A percentile compares a stretch with the other conserved stretches of the same genome.
Conservation (phyloP, 2,888 invertebrate genomes). For the Mayetiola destructor region DNA sequence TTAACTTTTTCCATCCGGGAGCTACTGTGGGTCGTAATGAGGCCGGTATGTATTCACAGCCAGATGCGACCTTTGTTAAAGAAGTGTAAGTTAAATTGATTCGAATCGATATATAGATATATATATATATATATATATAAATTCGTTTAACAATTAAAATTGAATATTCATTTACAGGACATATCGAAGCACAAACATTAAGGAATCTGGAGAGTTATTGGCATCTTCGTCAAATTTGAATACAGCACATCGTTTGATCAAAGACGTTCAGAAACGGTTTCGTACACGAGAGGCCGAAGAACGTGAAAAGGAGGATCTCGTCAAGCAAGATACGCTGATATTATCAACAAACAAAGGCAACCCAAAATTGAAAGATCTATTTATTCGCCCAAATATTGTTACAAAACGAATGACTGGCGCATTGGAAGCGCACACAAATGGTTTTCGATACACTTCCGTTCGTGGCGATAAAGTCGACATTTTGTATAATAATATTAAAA, state of each 20-base stretch:
- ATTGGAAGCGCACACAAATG: constrained; percentile 91
- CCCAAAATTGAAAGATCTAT: constrained; percentile 93
- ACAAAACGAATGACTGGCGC: constrained; percentile 88
- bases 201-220: constrained; percentile 88
- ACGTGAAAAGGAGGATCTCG: constrained; percentile 94
- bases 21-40: constrained; percentile 90
- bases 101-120: too few species aligned
- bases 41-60: constrained; percentile 78
- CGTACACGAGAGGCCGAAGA: constrained; percentile 98
- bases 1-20: constrained; percentile 98
- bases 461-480: constrained; percentile 99
- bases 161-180: constrained; percentile 42
- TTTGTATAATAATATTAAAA: constrained; percentile 96
- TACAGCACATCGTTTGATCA: constrained; percentile 93
- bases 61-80: constrained; percentile 94
- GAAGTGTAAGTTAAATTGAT: constrained; percentile 62
- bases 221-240: constrained; percentile 92
- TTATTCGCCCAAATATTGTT: constrained; percentile 97
- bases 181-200: constrained; percentile 91
- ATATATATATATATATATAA: background rate
- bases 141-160: constrained; percentile 12
- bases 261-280: constrained; percentile 97
- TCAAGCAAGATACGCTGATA: constrained; percentile 93
- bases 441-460: constrained; percentile 95
- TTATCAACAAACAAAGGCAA: constrained; percentile 92